A percentile compares a stretch with the other conserved stretches of the same genome.
These are phyloP conservation scores for Atrina japonica DNA, from an alignment of 2,888 invertebrate genomes.

Conservation along the genomic window DNA sequence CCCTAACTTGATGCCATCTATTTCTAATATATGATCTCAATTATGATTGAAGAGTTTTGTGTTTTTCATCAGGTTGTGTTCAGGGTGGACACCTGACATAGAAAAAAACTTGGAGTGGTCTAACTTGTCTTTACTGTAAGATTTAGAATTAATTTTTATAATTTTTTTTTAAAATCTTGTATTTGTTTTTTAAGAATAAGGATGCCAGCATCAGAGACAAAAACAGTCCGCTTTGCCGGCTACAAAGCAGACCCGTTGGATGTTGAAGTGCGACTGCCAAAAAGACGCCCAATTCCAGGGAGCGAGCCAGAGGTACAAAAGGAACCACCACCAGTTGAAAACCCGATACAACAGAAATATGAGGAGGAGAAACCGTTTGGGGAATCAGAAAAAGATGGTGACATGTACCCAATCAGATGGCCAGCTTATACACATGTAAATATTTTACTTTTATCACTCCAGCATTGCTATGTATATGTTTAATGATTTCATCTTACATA, in stretches of 20 bases:
- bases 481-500: background rate
- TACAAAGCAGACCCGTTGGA: conserved; percentile 21
- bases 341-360: background rate
- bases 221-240: conserved; percentile 9
- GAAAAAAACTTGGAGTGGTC: no score
- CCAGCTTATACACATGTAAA: conserved; percentile 65
- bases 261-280: conserved; percentile 21
- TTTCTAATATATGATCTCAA: no score
- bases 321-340: conserved; percentile 1
- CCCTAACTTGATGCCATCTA: no score
- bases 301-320: conserved; percentile 12
- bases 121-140: no score
- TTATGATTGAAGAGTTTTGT: no score
- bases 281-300: conserved; percentile 26
- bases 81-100: no score
- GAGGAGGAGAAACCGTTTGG: conserved; percentile 23
- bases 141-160: no score
- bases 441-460: background rate
- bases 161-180: no score
- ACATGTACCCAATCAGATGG: conserved; percentile 69
- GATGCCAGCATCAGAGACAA: conserved; percentile 31
- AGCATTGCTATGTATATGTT: background rate
- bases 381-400: conserved; percentile 56
- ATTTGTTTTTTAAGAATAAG: conserved; percentile 5
- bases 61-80: no score